Percentiles rank a stretch among this genome's conserved stretches.
Evolutionary conservation across 2,888 invertebrate species (phyloP).

Genomic region (Acholoe squamosa): DNA sequence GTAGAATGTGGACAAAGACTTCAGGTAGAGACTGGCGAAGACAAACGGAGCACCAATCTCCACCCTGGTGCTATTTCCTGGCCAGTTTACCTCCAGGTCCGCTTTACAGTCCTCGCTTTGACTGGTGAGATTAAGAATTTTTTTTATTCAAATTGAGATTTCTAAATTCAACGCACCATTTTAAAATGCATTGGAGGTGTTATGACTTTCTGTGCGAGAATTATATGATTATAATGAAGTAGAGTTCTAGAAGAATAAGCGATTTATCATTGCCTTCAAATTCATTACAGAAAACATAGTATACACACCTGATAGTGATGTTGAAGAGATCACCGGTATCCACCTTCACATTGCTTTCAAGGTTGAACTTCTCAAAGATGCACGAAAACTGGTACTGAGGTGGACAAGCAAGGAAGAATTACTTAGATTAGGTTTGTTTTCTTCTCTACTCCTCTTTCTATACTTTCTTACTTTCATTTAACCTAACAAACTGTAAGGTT

Average conservation of each 20-base stretch:
- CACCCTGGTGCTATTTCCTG: not conserved
- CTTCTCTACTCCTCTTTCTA: no score
- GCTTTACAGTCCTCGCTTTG: slow-evolving; percentile 62
- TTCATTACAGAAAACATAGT: no score
- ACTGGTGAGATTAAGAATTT: not conserved
- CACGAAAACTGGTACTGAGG: slow-evolving; percentile 67
- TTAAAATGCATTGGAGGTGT: no score
- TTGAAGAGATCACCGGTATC: slow-evolving; percentile 64
- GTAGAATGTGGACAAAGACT: slow-evolving; percentile 23
- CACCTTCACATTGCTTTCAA: slow-evolving; percentile 62
- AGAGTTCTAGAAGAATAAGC: no score
- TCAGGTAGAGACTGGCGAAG: slow-evolving; percentile 48
- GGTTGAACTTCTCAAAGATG: slow-evolving; percentile 42
- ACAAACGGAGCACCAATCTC: slow-evolving; percentile 58
- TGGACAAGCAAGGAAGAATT: not conserved
- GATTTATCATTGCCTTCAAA: no score
- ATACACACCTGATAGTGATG: slow-evolving; percentile 61
- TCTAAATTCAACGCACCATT: no score
- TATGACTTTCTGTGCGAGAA: no score
- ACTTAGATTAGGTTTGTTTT: no score
- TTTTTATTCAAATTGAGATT: no score
- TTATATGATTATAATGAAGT: no score
- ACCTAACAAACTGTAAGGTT: no score
- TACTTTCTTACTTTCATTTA: no score
- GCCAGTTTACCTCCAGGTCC: slow-evolving; percentile 8